A percentile compares a stretch with the other conserved stretches of the same genome.
Conservation (phyloP, 2,113 vertebrate species). For the Tricholaema leucomelas region DNA sequence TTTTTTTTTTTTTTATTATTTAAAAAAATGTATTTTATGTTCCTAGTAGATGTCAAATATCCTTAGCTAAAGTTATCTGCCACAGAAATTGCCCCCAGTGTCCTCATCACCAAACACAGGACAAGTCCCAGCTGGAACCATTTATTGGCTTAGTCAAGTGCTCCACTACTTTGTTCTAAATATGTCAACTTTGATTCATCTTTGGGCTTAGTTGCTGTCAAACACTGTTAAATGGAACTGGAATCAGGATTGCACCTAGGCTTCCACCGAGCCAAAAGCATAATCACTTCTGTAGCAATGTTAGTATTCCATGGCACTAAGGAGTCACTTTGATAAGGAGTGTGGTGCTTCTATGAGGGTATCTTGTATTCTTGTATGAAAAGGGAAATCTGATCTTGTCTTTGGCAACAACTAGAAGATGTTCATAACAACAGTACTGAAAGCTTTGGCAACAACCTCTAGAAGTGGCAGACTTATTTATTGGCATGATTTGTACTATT, state of each 20-base stretch:
- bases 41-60: constrained; percentile 4
- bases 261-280: constrained; percentile 45
- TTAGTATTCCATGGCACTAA: not conserved
- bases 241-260: constrained; percentile 42
- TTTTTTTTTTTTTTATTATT: too few relatives aligned
- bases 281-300: constrained; percentile 45
- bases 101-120: constrained; percentile 19
- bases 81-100: not conserved
- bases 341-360: not conserved
- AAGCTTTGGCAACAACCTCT: not conserved
- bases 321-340: not conserved
- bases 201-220: constrained; percentile 57
- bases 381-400: not conserved
- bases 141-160: constrained; percentile 70
- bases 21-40: not conserved
- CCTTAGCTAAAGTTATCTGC: not conserved
- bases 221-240: constrained; percentile 60
- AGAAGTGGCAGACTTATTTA: not conserved
- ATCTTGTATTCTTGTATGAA: not conserved
- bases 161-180: constrained; percentile 65
- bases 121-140: constrained; percentile 65
- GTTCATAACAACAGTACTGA: not conserved
- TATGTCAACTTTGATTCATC: constrained; percentile 69
- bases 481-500: not conserved
- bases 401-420: not conserved